Conservation (phyloP, 2,113 vertebrate species). For the Rhizomys pruinosus region DNA sequence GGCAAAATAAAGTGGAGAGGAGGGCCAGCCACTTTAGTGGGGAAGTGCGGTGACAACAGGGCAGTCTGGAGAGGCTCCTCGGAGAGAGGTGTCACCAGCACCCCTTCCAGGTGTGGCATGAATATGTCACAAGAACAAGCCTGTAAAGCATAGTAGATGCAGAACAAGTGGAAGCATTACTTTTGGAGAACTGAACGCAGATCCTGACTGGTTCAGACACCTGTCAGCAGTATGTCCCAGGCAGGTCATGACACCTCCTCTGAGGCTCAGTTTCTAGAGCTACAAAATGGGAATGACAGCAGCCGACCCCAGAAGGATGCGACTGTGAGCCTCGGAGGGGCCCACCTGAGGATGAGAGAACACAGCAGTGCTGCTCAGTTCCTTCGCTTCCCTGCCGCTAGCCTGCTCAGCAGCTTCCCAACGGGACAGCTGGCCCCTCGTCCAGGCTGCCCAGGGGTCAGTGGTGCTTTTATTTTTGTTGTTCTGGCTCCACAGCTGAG, state of each 20-base stretch:
- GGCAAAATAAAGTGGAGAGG: neutral
- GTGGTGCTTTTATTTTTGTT: slow-evolving; percentile 78
- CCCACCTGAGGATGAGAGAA: neutral
- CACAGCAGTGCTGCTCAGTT: too few species aligned
- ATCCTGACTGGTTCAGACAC: neutral
- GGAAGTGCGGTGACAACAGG: neutral
- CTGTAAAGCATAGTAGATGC: neutral
- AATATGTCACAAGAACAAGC: neutral
- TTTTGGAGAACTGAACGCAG: neutral
- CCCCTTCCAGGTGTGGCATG: neutral
- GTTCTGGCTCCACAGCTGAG: slow-evolving; percentile 73
- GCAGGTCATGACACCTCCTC: neutral
- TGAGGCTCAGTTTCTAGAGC: neutral
- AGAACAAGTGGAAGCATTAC: neutral
- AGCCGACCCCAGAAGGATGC: neutral
- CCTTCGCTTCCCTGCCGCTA: neutral
- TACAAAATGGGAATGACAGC: neutral
- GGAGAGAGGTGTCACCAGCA: neutral
- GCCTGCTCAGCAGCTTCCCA: neutral
- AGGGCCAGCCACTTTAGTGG: neutral
- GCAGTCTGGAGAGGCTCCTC: neutral
- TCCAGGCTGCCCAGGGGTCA: slow-evolving; percentile 28
- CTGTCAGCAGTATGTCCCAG: neutral
- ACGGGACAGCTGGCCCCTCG: neutral
- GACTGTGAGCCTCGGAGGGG: neutral